A percentile compares a stretch with the other conserved stretches of the same genome.
These are phyloP conservation scores for Neodiprion virginianus DNA, from an alignment of 1,140 invertebrate species.

Conservation along the genomic window DNA sequence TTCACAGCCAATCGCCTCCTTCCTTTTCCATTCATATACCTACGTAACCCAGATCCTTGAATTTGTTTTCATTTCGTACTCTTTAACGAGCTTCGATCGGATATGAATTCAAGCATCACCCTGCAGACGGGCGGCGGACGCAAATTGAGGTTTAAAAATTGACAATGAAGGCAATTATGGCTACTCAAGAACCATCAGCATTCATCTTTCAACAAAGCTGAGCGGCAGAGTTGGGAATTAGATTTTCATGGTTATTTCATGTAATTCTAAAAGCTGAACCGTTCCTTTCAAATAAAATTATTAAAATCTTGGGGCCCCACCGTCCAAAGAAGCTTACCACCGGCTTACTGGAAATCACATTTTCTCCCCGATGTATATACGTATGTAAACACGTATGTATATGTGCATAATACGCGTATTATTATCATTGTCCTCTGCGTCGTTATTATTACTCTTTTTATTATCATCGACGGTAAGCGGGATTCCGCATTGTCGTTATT, in stretches of 20 bases:
- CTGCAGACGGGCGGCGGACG: no score
- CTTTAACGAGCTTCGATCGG: no score
- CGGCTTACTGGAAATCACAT: conserved; percentile 4
- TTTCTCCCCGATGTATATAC: background rate
- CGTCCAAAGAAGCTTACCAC: background rate
- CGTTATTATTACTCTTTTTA: background rate
- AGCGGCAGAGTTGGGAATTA: background rate
- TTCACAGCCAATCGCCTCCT: no score
- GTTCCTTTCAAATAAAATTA: conserved; percentile 3
- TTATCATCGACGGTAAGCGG: background rate
- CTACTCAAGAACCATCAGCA: background rate
- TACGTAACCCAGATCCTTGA: no score
- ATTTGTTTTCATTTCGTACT: no score
- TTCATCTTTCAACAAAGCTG: background rate
- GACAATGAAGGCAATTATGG: background rate
- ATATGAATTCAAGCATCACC: no score
- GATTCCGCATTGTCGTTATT: no score
- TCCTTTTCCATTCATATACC: no score
- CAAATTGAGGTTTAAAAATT: background rate
- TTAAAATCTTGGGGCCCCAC: background rate
- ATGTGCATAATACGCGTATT: background rate
- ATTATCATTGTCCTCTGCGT: background rate
- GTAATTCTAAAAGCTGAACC: background rate
- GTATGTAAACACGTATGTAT: background rate
- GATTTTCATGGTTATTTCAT: background rate